Evolutionary conservation across 1,140 invertebrate genomes (phyloP).

Genomic region (Papilio xuthus): DNA sequence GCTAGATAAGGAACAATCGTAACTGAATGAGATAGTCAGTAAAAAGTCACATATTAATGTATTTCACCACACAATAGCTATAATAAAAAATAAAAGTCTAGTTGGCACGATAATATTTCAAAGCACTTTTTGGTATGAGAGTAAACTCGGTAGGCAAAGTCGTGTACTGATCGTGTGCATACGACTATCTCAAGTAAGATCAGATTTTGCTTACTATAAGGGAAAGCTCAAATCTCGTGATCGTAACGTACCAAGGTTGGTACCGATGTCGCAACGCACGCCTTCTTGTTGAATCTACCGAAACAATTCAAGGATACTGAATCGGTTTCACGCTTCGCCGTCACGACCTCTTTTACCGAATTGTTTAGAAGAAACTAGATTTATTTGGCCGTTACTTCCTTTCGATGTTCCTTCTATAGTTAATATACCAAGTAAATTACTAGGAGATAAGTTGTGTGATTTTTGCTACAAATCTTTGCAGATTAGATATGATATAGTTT

Average conservation of each 20-base stretch:
- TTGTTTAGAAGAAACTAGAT: neutral
- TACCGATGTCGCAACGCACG: conserved; percentile 41
- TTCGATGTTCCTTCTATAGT: neutral
- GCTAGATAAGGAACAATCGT: too few species aligned
- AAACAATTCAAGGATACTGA: conserved; percentile 47
- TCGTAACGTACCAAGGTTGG: conserved; percentile 43
- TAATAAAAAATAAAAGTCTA: too few species aligned
- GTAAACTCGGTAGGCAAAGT: too few species aligned
- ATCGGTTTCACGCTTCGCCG: conserved; percentile 17
- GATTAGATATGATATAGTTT: neutral
- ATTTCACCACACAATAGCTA: too few species aligned
- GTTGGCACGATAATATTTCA: too few species aligned
- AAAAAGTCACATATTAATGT: too few species aligned
- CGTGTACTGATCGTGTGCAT: neutral
- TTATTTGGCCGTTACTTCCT: neutral
- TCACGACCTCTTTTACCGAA: conserved; percentile 19
- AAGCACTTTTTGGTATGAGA: too few species aligned
- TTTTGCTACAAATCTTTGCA: neutral
- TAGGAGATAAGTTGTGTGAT: neutral
- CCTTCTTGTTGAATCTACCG: conserved; percentile 49
- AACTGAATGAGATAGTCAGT: too few species aligned
- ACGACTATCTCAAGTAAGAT: neutral
- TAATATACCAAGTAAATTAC: neutral
- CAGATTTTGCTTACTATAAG: neutral
- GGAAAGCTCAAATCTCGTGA: conserved; percentile 16